Percentiles rank a stretch among this genome's conserved stretches.
These are phyloP conservation scores for Pollenia labialis DNA, from an alignment of 2,888 invertebrate species.

Conservation along the genomic window DNA sequence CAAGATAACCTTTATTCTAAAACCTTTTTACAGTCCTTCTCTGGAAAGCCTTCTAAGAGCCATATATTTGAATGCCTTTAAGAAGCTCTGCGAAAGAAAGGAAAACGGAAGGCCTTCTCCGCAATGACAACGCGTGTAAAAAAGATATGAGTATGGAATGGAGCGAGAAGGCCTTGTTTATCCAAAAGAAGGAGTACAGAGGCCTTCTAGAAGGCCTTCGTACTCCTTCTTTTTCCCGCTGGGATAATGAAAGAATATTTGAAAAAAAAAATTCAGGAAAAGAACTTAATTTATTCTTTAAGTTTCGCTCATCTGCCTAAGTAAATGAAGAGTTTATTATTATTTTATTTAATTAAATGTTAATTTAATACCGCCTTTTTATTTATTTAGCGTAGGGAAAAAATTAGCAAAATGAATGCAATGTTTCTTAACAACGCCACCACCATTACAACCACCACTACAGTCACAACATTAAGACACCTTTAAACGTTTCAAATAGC, in stretches of 20 bases:
- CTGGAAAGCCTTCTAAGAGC: no score
- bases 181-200: no score
- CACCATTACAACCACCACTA: conserved; percentile 48
- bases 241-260: not conserved
- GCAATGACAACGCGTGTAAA: no score
- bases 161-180: no score
- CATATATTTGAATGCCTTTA: no score
- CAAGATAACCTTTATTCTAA: no score
- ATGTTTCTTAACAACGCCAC: conserved; percentile 76
- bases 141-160: no score
- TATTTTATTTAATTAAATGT: conserved; percentile 45
- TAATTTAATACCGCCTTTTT: conserved; percentile 58
- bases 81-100: no score
- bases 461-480: conserved; percentile 31
- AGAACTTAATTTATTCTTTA: conserved; percentile 14
- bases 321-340: conserved; percentile 22
- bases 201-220: no score
- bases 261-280: not conserved
- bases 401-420: conserved; percentile 78
- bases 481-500: conserved; percentile 47
- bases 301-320: not conserved
- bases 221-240: no score
- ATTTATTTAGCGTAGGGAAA: not conserved
- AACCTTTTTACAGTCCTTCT: no score
- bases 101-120: no score